These are phyloP conservation scores for Molorchus minor DNA, from an alignment of 2,888 invertebrate genomes.

Conservation along the genomic window DNA sequence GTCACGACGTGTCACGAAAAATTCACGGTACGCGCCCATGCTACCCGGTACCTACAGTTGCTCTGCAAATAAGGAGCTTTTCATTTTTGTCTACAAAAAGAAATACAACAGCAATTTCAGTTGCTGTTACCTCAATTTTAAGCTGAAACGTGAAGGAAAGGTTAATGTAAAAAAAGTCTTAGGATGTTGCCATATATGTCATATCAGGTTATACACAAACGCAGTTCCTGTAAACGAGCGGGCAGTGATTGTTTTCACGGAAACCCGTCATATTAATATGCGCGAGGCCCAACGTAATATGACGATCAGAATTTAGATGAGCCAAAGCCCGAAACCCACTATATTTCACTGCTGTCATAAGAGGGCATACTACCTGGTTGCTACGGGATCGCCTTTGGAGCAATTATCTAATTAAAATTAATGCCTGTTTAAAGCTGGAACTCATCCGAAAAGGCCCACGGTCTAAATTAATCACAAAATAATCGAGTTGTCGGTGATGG, in stretches of 20 bases:
- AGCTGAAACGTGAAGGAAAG: no score
- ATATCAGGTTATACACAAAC: conserved; percentile 14
- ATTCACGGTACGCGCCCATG: no score
- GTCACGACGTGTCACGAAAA: no score
- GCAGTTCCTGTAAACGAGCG: background rate
- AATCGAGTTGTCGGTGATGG: conserved; percentile 61
- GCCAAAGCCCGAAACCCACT: conserved; percentile 47
- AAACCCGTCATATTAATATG: conserved; percentile 31
- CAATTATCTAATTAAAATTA: conserved; percentile 64
- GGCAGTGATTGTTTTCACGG: conserved; percentile 27
- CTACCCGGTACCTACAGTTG: no score
- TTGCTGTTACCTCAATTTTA: no score
- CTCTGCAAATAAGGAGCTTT: no score
- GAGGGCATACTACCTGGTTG: conserved; percentile 50
- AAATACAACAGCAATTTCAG: no score
- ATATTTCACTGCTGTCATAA: conserved; percentile 55
- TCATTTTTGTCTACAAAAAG: no score
- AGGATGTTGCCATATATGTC: conserved; percentile 15
- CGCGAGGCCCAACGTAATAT: conserved; percentile 16
- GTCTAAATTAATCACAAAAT: conserved; percentile 62
- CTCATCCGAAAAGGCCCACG: conserved; percentile 60
- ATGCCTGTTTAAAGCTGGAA: conserved; percentile 62
- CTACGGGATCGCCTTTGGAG: conserved; percentile 58
- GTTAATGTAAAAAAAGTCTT: conserved; percentile 13
- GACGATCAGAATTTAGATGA: conserved; percentile 48